Evolutionary conservation across 2,888 invertebrate species (phyloP).

Genomic region (Eutolmus rufibarbis): DNA sequence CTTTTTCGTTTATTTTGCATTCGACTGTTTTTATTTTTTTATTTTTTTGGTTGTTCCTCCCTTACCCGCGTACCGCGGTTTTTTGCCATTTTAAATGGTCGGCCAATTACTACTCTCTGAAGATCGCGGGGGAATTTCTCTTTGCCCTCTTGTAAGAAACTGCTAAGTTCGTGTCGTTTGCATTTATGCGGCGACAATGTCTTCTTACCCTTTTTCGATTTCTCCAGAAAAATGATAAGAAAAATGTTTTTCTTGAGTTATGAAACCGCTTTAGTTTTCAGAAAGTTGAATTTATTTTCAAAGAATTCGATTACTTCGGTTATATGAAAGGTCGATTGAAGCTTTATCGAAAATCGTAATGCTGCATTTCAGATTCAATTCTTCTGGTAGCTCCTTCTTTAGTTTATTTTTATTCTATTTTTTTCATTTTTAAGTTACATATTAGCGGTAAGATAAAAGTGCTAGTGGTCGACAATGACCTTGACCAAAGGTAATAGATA

Average conservation of each 20-base stretch:
- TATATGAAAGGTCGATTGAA: not conserved
- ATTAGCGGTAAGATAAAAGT: too few species aligned
- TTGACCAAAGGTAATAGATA: too few species aligned
- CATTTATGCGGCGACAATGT: not conserved
- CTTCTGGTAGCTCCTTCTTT: too few species aligned
- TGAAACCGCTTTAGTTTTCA: not conserved
- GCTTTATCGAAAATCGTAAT: not conserved
- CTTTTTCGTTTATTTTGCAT: not conserved
- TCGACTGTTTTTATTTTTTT: not conserved
- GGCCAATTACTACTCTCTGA: conserved; percentile 13
- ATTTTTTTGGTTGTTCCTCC: not conserved
- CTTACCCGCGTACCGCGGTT: not conserved
- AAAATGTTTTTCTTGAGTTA: not conserved
- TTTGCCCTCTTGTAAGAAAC: not conserved
- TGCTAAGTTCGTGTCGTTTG: not conserved
- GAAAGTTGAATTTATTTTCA: not conserved
- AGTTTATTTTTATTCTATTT: not conserved
- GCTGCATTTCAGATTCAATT: too few species aligned
- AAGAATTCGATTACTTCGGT: not conserved
- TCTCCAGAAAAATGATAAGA: not conserved
- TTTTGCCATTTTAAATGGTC: conserved; percentile 20
- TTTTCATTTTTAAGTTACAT: not conserved
- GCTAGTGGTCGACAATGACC: too few species aligned
- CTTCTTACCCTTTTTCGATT: not conserved
- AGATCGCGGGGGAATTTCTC: not conserved